Base-by-base conservation (phyloP, 2,113 vertebrate species). In the Mirounga angustirostris region DNA sequence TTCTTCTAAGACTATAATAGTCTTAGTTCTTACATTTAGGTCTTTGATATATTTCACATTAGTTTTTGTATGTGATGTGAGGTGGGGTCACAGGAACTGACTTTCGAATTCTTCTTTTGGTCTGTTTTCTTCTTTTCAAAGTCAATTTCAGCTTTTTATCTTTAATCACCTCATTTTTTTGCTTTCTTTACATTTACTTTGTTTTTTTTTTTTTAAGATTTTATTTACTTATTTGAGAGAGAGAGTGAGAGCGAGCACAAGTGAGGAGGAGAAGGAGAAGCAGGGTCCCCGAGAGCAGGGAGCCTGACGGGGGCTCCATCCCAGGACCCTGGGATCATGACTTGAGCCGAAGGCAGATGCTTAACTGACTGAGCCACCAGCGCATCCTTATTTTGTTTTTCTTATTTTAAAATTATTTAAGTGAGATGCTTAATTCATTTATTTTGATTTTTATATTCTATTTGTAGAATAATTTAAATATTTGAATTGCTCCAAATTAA, bases 91-190 rank as follows among this genome's bases (percentile, higher is more conserved):
- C 59, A 89, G 69, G 24, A 89, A 84, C 4, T 52, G 50, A 58
- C 10, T 46, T 76, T 40, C 43, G 19, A 84, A 83, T 78, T 94
- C 33, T 65, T 46, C 76, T 78, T 40, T 92, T 92, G 54, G 36
- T 56, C 33, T 71, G 9, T 11, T 95, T 96, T 96, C n/a, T 3
- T 93, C 54, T 80, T 88, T 93, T 83, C 54, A 61, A 92, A 89
- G 52, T 89, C 15, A 54, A 93, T 71, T 73, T 95, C 40, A 79
- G 59, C 16, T 61, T 78, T 81, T 81, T 89, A 71, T 85, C 12
- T 67, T 52, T 71, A 81, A 61, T 76, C 81, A 67, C 28, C 13
- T 50, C 30, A 36, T 30, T 30, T 28, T 78, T 94, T 92, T 88
- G 24, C 4, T 63, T 76, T 89, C 30, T 63, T 89, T 46, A 59